Conservation (phyloP, 2,797 vertebrate genomes). For the Spheniscus humboldti region DNA sequence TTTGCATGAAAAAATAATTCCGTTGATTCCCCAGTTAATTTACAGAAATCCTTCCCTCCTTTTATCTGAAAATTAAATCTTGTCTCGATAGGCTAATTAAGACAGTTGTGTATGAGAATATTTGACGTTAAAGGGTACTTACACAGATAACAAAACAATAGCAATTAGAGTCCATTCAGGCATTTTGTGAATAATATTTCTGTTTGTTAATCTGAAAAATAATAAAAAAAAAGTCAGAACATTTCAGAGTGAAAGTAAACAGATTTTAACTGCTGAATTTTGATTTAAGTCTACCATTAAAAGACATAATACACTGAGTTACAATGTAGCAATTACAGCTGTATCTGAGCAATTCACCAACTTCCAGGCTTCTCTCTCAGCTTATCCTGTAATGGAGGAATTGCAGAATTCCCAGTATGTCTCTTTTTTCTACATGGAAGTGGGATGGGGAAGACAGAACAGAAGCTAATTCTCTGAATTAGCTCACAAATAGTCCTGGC, state of each 20-base stretch:
- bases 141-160: slow-evolving; percentile 76
- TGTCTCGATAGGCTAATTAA: neutral
- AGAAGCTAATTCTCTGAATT: neutral
- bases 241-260: neutral
- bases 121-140: slow-evolving; percentile 63
- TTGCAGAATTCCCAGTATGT: neutral
- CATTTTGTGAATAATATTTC: slow-evolving; percentile 78
- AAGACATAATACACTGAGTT: neutral
- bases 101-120: neutral
- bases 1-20: neutral
- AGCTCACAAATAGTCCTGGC: neutral
- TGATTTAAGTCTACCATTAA: neutral
- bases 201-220: slow-evolving; percentile 78
- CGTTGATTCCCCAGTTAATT: neutral
- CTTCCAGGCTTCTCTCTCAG: neutral
- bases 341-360: neutral
- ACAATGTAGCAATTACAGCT: neutral
- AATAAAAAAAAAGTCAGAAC: neutral
- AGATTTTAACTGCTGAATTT: neutral
- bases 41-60: neutral
- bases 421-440: neutral
- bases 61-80: neutral
- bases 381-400: neutral
- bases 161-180: slow-evolving; percentile 80
- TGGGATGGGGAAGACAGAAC: neutral